phyloP scores from a whole-genome alignment of 2,797 vertebrate genomes.

The Geranospiza caerulescens region DNA sequence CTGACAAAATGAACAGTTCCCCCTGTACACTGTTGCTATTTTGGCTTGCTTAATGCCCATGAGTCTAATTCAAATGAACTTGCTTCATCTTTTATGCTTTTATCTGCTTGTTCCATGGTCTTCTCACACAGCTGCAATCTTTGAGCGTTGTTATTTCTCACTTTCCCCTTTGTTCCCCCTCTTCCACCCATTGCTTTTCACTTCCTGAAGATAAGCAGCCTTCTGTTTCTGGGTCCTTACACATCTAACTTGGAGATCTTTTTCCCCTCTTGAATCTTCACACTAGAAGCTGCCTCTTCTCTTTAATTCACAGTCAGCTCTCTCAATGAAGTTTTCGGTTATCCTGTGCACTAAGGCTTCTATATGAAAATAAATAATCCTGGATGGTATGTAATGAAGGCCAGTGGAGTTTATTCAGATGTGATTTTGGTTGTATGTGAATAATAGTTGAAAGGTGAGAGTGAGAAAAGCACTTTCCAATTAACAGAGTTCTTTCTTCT shows the following conservation, averaged over 20 bases:
- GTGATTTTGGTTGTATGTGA: background rate
- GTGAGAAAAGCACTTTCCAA: background rate
- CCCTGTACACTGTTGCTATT: background rate
- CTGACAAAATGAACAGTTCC: background rate
- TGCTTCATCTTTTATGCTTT: background rate
- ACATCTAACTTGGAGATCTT: background rate
- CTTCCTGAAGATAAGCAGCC: background rate
- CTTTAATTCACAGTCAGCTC: background rate
- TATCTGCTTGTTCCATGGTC: background rate
- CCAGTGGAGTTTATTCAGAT: background rate
- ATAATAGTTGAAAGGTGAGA: background rate
- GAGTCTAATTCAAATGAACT: background rate
- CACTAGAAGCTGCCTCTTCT: background rate
- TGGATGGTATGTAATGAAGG: background rate
- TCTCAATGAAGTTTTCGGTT: background rate
- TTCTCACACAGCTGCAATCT: background rate
- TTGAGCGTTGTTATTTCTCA: background rate
- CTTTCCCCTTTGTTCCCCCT: background rate
- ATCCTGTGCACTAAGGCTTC: background rate
- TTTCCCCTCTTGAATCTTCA: background rate
- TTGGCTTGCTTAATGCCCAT: background rate
- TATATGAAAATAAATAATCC: background rate
- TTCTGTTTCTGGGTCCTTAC: background rate
- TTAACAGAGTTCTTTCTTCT: constrained; percentile 4
- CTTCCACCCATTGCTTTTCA: background rate